These are phyloP conservation scores for Pyrgilauda ruficollis DNA, from an alignment of 2,113 vertebrate genomes.

Conservation along the genomic window DNA sequence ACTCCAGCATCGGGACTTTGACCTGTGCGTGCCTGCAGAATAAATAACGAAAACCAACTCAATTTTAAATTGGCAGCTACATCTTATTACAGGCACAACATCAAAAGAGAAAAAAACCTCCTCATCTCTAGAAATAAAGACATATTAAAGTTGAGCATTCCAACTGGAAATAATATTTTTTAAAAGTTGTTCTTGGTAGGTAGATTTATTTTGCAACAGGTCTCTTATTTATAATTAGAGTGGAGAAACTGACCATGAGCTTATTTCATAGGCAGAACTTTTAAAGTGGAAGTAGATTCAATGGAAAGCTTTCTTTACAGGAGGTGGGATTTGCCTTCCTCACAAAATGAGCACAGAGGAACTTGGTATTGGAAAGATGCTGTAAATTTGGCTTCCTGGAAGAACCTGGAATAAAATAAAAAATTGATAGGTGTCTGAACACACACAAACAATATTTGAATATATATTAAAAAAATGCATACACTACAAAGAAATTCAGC, in stretches of 20 bases:
- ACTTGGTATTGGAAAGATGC: fast-evolving
- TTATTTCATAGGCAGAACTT: neutral
- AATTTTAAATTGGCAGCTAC: neutral
- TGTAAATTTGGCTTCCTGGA: neutral
- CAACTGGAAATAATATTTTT: neutral
- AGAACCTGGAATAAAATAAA: neutral
- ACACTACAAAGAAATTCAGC: neutral
- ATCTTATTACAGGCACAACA: neutral
- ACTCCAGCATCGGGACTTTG: neutral
- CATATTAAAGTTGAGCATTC: neutral
- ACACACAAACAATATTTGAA: neutral
- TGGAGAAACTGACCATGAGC: neutral
- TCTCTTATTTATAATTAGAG: neutral
- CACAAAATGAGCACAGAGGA: neutral
- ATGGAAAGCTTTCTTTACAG: neutral
- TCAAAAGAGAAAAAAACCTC: neutral
- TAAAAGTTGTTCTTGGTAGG: neutral
- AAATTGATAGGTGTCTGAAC: neutral
- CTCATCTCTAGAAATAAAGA: neutral
- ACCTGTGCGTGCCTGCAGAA: fast-evolving
- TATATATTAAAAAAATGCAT: neutral
- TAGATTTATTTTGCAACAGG: neutral
- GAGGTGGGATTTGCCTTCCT: neutral
- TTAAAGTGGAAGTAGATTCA: neutral
- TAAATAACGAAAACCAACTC: neutral